Evolutionary conservation across 2,113 vertebrate genomes (phyloP).

Genomic region (Leptosomus discolor): DNA sequence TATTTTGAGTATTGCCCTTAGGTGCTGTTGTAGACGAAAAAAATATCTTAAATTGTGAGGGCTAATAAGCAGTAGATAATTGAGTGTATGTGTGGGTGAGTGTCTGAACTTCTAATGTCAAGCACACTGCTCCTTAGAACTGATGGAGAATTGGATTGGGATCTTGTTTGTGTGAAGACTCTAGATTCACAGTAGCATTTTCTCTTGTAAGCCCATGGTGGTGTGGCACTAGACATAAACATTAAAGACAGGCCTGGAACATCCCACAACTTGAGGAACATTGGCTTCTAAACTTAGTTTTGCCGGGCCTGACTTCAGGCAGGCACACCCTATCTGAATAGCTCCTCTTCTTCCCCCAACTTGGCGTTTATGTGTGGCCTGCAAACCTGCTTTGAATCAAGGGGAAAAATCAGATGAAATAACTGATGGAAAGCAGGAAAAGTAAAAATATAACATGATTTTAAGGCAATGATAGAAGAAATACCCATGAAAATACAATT

Average conservation of each 20-base stretch:
- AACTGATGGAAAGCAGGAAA: neutral
- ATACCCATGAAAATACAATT: neutral
- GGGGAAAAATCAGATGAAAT: neutral
- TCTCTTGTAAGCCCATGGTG: neutral
- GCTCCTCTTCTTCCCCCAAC: neutral
- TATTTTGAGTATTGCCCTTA: neutral
- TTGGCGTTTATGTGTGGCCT: neutral
- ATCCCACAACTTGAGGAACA: neutral
- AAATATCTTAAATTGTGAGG: neutral
- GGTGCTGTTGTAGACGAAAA: neutral
- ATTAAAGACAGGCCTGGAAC: neutral
- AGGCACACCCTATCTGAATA: neutral
- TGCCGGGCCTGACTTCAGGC: neutral
- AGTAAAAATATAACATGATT: neutral
- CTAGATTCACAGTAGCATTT: neutral
- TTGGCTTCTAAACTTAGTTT: neutral
- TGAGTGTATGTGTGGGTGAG: neutral
- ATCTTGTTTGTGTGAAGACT: neutral
- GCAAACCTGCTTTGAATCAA: neutral
- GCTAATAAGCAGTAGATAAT: neutral
- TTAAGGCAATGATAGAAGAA: neutral
- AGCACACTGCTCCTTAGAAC: neutral
- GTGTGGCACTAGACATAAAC: neutral
- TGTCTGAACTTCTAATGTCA: neutral
- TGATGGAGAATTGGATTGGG: neutral